Evolutionary conservation across 2,888 invertebrate species (phyloP), one percentile per base, ranked within the genome.

Genomic region (Hemistola chrysoprasaria): DNA sequence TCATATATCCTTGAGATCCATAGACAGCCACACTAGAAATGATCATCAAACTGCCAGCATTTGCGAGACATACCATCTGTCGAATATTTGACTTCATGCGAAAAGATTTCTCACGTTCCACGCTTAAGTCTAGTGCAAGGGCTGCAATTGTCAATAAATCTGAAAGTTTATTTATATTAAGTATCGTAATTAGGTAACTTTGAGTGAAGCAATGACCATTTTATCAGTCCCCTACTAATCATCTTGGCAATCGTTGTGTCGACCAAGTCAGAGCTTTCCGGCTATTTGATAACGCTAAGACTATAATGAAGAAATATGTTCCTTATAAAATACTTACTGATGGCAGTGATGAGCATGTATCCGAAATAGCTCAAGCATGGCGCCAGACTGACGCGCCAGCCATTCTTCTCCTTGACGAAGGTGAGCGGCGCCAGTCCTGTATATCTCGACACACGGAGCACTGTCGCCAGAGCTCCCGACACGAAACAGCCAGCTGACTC

Each of bases 1-100:
- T 43, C 55, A 68, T 58, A 7, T 63, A 50, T 0, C 3, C 8
- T 0, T 53, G 47, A 0, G 61, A 53, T 2, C 47, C 36, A 38
- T 37, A 56, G 0, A 50, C 53, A 0, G 52, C 58, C 0, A 57
- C 23, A n/a, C 33, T 37, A 0, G 47, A 34, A 0, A 56, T 37
- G 6, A 50, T 10, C n/a, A 50, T 27, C 11, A 63, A 47, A 0
- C 56, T 8, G 7, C 20, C 1, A 3, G 55, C 40, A 28, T 65
- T 62, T 0, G 40, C 24, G 6, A 54, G 11, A 56, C 62, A 60
- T 3, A 62, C 58, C 0, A 35, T 40, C 10, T 44, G 42, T 6
- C 50, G 28, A 0, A 46, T 57, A 2, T 46, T 31, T 3, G 47
- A 44, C 1, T 40, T 39, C 22, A 49, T 49, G 2, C 57, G 56